Percentiles rank a stretch among this genome's conserved stretches.
phyloP scores from a whole-genome alignment of 1,140 invertebrate genomes.

The Hylaeus anthracinus region DNA sequence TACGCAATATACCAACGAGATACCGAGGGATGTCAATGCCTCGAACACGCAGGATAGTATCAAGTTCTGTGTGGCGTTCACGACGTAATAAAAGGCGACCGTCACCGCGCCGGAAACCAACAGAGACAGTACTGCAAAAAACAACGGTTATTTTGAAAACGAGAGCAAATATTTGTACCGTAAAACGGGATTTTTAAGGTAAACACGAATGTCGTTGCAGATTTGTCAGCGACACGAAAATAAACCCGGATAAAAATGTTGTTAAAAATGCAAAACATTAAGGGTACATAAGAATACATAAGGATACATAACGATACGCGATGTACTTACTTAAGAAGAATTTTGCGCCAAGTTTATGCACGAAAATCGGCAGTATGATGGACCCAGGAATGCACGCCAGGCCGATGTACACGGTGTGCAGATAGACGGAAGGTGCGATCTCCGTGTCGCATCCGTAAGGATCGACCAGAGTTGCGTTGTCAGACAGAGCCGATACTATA shows the following conservation, averaged over 20 bases:
- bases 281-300: no score
- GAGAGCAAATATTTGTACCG: no score
- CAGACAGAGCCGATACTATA: conserved; percentile 83
- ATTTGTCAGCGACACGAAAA: no score
- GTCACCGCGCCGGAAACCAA: conserved; percentile 87
- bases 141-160: conserved; percentile 57
- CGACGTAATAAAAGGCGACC: conserved; percentile 88
- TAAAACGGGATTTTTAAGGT: no score
- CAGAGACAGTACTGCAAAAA: conserved; percentile 85
- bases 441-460: conserved; percentile 67
- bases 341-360: conserved; percentile 87
- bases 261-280: no score
- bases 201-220: no score
- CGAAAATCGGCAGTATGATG: conserved; percentile 86
- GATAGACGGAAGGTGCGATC: conserved; percentile 85
- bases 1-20: conserved; percentile 88
- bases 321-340: conserved; percentile 86
- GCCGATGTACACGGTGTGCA: conserved; percentile 87
- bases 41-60: conserved; percentile 88
- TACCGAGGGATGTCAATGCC: conserved; percentile 87
- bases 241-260: no score
- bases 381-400: conserved; percentile 88
- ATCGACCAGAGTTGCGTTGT: conserved; percentile 73
- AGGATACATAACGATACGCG: neutral
- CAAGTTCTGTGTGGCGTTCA: conserved; percentile 86